Evolutionary conservation across 2,113 vertebrate species (phyloP).

Genomic region (Balaeniceps rex): DNA sequence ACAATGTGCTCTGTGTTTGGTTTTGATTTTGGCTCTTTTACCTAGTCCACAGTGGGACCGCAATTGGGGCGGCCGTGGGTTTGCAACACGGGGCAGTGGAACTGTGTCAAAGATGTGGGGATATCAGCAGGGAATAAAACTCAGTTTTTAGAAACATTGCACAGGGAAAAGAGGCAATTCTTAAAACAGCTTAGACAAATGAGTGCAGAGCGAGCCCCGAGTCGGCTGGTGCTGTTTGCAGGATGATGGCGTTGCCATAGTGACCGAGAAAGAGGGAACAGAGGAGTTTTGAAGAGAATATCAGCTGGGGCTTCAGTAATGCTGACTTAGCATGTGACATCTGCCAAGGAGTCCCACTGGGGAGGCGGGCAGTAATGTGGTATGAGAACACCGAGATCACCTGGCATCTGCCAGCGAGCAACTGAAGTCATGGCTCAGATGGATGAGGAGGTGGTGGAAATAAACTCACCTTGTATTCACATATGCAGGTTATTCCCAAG

Average conservation of each 20-base stretch:
- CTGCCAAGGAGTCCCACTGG: neutral
- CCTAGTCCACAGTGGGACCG: neutral
- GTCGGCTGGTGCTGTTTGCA: neutral
- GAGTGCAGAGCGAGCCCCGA: neutral
- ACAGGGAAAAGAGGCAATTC: neutral
- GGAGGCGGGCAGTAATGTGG: accelerated
- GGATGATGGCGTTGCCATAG: neutral
- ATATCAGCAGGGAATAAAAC: neutral
- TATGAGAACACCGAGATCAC: accelerated
- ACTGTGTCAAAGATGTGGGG: neutral
- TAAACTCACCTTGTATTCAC: neutral
- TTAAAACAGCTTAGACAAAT: neutral
- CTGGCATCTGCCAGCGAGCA: accelerated
- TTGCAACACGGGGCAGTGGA: neutral
- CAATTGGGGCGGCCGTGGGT: neutral
- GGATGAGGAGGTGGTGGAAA: neutral
- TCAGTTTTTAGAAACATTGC: neutral
- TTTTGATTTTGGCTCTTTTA: neutral
- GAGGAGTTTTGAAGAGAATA: neutral
- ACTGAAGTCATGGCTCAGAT: accelerated
- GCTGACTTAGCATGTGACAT: neutral
- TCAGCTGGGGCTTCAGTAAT: neutral
- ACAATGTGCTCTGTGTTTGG: neutral
- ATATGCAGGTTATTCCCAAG: neutral
- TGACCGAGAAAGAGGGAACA: neutral